Base-by-base conservation (phyloP, 2,888 invertebrate species). In the Marasmarcha lunaedactyla region DNA sequence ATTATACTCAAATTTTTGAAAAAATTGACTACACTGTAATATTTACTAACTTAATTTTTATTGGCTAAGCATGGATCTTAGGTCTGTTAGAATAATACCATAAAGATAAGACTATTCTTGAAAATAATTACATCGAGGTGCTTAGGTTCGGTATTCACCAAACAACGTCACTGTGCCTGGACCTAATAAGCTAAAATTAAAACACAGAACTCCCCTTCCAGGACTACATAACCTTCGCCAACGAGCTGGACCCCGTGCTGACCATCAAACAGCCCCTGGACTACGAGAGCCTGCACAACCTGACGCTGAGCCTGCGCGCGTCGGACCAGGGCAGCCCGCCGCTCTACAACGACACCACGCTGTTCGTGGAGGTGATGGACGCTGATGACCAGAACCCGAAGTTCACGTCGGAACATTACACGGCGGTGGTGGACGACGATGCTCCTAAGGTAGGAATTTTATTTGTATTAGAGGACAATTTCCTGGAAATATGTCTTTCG, bases 361-460 rank as follows among this genome's bases (percentile, higher is more conserved):
- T 96, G 2, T 86, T 87, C 2, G 91, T 96, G 1, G 88, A 63
- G 35, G 90, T 95, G 34, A 87, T 93, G 14, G 95, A 95, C 65
- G 94, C 95, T 0, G 95, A 95, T 57, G 95, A 95, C 69, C 95
- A 95, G 74, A 95, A 95, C 79, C 95, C 95, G 0, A 87, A 87
- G 54, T 95, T 95, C 63, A 60, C 86, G 6, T 87, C 89, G 45
- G 92, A 94, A 35, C 88, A 91, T 46, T 93, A 93, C 60, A 87
- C 87, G 33, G 89, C 92, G 0, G 72, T 86, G 5, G 55, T 95
- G 40, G 90, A 92, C 0, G 85, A 87, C 6, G 85, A 87, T 38
- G 85, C 86, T 0, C 71, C 72, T 46, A 76, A 77, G 58, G 87
- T 87, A 46, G 54, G 51, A 38, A 13, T 15, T 38, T 3, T 20